Evolutionary conservation across 1,140 invertebrate species (phyloP), one percentile per base, ranked within the genome.

Genomic region (Aphis gossypii): DNA sequence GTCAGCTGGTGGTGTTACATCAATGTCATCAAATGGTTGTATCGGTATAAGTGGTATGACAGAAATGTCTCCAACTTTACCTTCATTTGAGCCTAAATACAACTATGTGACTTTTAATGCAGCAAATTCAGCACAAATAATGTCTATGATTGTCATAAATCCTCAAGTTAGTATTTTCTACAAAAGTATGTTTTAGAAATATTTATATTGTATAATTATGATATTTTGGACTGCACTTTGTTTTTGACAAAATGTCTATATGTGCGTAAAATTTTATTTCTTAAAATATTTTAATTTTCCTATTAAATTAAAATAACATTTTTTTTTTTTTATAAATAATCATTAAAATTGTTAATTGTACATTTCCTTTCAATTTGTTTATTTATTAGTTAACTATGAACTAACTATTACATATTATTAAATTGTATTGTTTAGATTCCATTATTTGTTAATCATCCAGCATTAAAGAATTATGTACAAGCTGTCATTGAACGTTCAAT

Each of bases 401-500:
- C 60, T n/a, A 76, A 18, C 14, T 51, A n/a, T 76, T 76, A n/a
- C 4, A 76, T 18, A 14, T n/a, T 76, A 0, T n/a, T 4, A 76
- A 20, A 76, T 76, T 87, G 30, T 88, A 94, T 94, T 83, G 9
- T 95, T 95, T 95, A 96, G 96, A 68, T 97, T 25, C 96, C 97
- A 9, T 95, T 99, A 35, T 97, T 99, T 94, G 98, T 99, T 96
- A 96, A 96, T 54, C 97, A 99, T 95, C 98, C 98, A 0, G 97
- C 98, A 94, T 95, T 99, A 60, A 99, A 99, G 95, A 97, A 97
- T 94, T 97, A 97, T 93, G 97, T 99, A 18, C 96, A 98, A 93
- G 97, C 97, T 46, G 97, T 99, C 9, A 97, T 99, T 83, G 99
- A 99, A 95, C 96, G 98, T 93, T 98, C 99, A 18, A 98, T 99